Evolutionary conservation across 2,888 invertebrate genomes (phyloP).

Genomic region (Ametastegia equiseti): DNA sequence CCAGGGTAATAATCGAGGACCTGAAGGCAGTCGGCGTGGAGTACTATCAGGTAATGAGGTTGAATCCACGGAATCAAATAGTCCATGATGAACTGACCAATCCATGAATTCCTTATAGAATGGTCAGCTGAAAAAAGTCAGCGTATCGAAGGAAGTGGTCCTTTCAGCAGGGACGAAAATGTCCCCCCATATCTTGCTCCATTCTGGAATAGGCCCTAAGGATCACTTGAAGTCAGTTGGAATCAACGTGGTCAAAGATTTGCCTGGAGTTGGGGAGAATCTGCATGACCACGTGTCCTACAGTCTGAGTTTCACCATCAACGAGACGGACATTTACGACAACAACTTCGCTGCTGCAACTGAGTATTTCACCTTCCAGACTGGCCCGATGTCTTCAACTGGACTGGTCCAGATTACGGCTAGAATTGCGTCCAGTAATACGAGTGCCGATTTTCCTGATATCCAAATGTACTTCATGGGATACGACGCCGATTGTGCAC

Average conservation of each 20-base stretch:
- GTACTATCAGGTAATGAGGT: neutral
- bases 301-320: neutral
- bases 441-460: neutral
- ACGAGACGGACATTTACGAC: neutral
- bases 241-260: neutral
- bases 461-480: slow-evolving; percentile 61
- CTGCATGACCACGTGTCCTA: neutral
- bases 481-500: neutral
- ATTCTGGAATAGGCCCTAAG: neutral
- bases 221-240: neutral
- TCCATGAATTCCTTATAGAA: neutral
- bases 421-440: neutral
- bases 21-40: neutral
- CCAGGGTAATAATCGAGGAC: neutral
- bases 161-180: neutral
- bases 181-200: neutral
- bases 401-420: neutral
- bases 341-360: slow-evolving; percentile 80
- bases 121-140: neutral
- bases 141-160: neutral
- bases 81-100: neutral
- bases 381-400: neutral
- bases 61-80: neutral
- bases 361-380: slow-evolving; percentile 78
- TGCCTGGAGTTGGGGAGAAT: slow-evolving; percentile 11